phyloP scores from a whole-genome alignment of 2,888 invertebrate species.

The Andrena praecox region DNA sequence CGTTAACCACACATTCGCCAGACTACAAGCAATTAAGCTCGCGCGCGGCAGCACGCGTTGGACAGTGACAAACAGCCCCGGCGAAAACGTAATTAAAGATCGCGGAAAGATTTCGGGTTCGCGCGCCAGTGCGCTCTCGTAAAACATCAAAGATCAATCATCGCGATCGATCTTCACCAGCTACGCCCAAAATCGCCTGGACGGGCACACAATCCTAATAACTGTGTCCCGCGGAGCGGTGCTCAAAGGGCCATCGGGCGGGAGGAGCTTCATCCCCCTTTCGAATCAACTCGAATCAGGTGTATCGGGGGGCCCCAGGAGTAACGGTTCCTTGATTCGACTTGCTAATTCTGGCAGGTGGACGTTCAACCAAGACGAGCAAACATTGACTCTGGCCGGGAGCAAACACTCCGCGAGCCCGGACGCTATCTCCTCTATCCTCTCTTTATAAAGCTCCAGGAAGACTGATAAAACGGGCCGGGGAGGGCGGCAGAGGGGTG shows the following conservation, averaged over 20 bases:
- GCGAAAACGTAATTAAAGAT: constrained; percentile 58
- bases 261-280: background rate
- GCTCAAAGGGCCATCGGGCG: constrained; percentile 6
- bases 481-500: background rate
- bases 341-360: constrained; percentile 69
- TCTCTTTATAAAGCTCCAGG: constrained; percentile 54
- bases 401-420: constrained; percentile 54
- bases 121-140: constrained; percentile 25
- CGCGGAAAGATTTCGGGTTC: constrained; percentile 59
- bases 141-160: constrained; percentile 34
- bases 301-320: constrained; percentile 17
- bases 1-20: background rate
- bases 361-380: constrained; percentile 45
- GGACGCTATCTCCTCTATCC: constrained; percentile 3
- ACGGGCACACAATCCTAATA: background rate
- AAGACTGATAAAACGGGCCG: constrained; percentile 43
- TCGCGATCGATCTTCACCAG: constrained; percentile 4
- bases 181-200: background rate
- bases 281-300: constrained; percentile 40
- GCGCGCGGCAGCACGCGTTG: constrained; percentile 42
- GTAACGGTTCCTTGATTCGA: constrained; percentile 52
- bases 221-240: background rate
- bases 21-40: constrained; percentile 46
- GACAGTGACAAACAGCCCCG: constrained; percentile 61
- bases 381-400: constrained; percentile 68